Percentiles rank a stretch among this genome's conserved stretches.
Evolutionary conservation across 2,888 invertebrate species (phyloP).

Genomic region (Epistrophe eligans): DNA sequence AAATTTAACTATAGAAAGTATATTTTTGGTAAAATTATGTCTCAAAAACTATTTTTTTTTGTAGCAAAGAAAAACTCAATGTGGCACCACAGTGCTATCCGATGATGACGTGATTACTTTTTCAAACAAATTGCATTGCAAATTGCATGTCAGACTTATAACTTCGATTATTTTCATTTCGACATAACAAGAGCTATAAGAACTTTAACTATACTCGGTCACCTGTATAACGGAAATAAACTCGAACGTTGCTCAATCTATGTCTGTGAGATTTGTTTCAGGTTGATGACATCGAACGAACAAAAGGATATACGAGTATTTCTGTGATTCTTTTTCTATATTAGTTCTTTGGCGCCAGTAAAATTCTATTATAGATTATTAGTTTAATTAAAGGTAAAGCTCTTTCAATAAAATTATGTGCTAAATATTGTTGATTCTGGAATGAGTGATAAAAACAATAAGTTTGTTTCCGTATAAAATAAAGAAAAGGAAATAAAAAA

Average conservation of each 20-base stretch:
- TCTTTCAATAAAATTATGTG: neutral
- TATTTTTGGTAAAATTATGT: no score
- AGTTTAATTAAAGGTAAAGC: neutral
- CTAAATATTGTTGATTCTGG: neutral
- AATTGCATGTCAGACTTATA: slow-evolving; percentile 3
- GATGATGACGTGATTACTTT: neutral
- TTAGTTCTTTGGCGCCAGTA: neutral
- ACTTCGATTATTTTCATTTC: neutral
- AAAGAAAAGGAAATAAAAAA: neutral
- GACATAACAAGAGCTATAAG: neutral
- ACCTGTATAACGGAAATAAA: neutral
- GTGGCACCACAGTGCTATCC: neutral
- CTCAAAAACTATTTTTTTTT: no score
- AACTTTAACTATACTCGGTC: neutral
- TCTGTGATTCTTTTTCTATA: neutral
- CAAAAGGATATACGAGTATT: neutral
- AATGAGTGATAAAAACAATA: neutral
- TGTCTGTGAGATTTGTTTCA: neutral
- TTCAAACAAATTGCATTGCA: neutral
- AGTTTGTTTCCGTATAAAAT: neutral
- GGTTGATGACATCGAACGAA: neutral
- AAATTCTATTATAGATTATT: neutral
- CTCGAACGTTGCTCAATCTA: neutral
- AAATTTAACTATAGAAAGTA: neutral
- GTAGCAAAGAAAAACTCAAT: neutral